Conservation (phyloP, 2,113 vertebrate species). For the Piprites chloris region DNA sequence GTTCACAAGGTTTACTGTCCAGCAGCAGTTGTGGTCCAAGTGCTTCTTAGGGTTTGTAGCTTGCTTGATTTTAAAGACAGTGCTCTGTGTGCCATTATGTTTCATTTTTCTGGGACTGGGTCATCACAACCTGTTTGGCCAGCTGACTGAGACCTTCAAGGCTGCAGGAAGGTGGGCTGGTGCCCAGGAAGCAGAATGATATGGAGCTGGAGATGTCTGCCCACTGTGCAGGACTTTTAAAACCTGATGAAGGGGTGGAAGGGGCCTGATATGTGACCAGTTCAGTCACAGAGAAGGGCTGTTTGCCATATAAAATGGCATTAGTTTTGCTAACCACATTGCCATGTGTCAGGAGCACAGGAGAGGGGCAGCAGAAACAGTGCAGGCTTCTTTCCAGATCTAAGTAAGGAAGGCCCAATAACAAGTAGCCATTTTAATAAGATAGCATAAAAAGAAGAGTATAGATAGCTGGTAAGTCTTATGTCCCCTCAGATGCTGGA, state of each 20-base stretch:
- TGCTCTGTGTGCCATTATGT: neutral
- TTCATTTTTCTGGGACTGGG: neutral
- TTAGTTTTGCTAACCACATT: neutral
- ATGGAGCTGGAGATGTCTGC: neutral
- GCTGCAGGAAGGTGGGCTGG: neutral
- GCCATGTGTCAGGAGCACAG: neutral
- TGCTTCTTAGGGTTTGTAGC: neutral
- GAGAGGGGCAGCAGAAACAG: neutral
- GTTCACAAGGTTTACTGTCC: neutral
- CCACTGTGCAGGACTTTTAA: neutral
- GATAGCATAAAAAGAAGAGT: neutral
- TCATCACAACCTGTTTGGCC: neutral
- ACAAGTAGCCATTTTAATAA: neutral
- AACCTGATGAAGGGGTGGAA: neutral
- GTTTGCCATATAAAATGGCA: neutral
- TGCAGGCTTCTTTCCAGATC: neutral
- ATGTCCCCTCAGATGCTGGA: neutral
- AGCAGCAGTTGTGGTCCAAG: neutral
- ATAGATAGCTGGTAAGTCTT: neutral
- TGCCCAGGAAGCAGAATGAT: neutral
- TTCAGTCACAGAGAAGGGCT: neutral
- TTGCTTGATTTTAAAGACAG: neutral
- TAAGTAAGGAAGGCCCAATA: neutral
- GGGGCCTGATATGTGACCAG: rapidly evolving
- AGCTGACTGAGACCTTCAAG: neutral